Evolutionary conservation across 2,888 invertebrate species (phyloP).

Genomic region (Carcina quercana): DNA sequence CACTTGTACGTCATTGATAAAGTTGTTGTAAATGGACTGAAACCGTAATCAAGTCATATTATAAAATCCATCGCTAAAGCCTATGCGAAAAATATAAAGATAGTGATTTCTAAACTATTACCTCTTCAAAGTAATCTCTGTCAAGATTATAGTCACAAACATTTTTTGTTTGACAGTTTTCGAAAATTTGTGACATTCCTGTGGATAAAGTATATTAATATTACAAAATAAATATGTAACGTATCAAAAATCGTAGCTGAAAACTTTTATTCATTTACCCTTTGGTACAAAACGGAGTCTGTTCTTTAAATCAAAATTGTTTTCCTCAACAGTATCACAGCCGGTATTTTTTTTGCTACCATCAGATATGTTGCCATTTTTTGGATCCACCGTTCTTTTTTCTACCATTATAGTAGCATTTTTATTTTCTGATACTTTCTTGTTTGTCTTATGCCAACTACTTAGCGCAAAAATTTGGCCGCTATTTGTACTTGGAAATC

Average conservation of each 20-base stretch:
- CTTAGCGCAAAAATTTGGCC: too few relatives aligned
- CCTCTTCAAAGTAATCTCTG: constrained; percentile 46
- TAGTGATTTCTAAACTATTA: constrained; percentile 19
- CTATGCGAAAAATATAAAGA: neutral
- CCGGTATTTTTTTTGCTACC: constrained; percentile 1
- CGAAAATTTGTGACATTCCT: constrained; percentile 72
- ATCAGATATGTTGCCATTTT: neutral
- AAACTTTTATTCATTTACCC: too few relatives aligned
- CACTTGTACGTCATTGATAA: constrained; percentile 59
- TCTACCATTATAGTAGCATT: too few relatives aligned
- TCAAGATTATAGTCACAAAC: constrained; percentile 25
- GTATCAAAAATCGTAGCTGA: too few relatives aligned
- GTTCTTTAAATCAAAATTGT: constrained; percentile 46
- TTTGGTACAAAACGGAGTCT: constrained; percentile 72
- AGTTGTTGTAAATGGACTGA: constrained; percentile 53
- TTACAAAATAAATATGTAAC: constrained; percentile 4
- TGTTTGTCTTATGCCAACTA: too few relatives aligned
- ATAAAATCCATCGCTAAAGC: neutral
- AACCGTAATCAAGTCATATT: constrained; percentile 17
- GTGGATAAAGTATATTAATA: constrained; percentile 3
- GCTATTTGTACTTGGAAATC: neutral
- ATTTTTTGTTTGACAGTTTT: constrained; percentile 36
- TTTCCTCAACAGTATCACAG: constrained; percentile 13
- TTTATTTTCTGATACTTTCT: too few relatives aligned
- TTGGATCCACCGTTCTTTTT: neutral